Percentiles rank a stretch among this genome's conserved stretches.
Conservation (phyloP, 2,888 invertebrate species). For the Phoenoteleia sp. region DNA sequence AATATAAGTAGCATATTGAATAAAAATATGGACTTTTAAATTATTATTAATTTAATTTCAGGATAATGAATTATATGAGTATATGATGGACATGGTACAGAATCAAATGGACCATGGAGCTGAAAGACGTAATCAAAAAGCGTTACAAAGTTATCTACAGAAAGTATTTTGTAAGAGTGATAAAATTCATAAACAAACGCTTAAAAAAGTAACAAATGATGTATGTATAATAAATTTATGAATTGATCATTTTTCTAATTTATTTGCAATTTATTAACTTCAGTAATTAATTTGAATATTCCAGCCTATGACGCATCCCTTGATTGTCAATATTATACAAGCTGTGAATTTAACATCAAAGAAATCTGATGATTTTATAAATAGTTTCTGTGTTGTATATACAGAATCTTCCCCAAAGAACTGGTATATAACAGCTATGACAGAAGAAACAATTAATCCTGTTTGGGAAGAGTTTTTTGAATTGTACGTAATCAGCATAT, state of each 20-base stretch:
- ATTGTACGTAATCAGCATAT: slow-evolving; percentile 23
- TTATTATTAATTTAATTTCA: too few species aligned
- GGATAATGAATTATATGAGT: slow-evolving; percentile 35
- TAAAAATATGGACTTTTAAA: too few species aligned
- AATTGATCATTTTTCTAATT: too few species aligned
- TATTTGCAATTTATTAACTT: too few species aligned
- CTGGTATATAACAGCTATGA: not conserved
- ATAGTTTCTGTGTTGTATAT: slow-evolving; percentile 35
- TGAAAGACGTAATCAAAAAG: not conserved
- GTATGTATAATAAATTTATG: slow-evolving; percentile 3
- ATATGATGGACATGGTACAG: slow-evolving; percentile 26
- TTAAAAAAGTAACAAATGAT: slow-evolving; percentile 20
- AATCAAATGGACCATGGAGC: slow-evolving; percentile 6
- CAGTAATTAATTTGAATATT: not conserved
- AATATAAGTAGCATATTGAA: too few species aligned
- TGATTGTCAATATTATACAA: not conserved
- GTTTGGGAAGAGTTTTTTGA: slow-evolving; percentile 23
- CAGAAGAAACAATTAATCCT: slow-evolving; percentile 3
- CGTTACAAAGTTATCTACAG: slow-evolving; percentile 6
- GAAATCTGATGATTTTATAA: not conserved
- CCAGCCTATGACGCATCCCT: not conserved
- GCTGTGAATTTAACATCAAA: slow-evolving; percentile 11
- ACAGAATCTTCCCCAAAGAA: slow-evolving; percentile 12
- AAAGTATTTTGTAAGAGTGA: slow-evolving; percentile 19
- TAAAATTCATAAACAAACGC: slow-evolving; percentile 6